These are phyloP conservation scores for Morpho deidamia DNA, from an alignment of 2,888 invertebrate species.

Conservation along the genomic window DNA sequence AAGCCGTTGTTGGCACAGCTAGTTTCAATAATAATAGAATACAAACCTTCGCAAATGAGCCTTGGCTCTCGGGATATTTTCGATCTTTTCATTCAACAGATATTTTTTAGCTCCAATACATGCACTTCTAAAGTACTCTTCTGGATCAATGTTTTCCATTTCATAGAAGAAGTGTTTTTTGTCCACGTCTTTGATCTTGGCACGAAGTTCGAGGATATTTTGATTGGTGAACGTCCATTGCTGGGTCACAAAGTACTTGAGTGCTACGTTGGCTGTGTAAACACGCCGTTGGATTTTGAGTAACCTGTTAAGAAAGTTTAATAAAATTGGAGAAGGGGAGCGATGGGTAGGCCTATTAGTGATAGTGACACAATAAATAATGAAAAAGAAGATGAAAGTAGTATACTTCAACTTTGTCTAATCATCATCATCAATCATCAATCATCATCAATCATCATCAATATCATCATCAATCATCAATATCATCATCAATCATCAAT, in stretches of 20 bases:
- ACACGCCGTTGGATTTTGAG: conserved; percentile 87
- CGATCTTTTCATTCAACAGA: conserved; percentile 82
- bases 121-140: conserved; percentile 69
- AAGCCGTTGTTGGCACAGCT: too few relatives aligned
- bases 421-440: too few relatives aligned
- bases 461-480: too few relatives aligned
- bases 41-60: conserved; percentile 67
- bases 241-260: conserved; percentile 85
- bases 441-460: too few relatives aligned
- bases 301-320: conserved; percentile 74
- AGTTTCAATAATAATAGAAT: background rate
- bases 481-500: too few relatives aligned
- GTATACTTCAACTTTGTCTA: too few relatives aligned
- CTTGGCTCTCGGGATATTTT: conserved; percentile 73
- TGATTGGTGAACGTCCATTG: conserved; percentile 87
- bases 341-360: too few relatives aligned
- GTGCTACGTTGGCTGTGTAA: conserved; percentile 83
- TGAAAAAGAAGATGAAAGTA: too few relatives aligned
- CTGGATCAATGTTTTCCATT: conserved; percentile 71
- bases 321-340: too few relatives aligned
- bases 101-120: conserved; percentile 81
- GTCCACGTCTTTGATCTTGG: conserved; percentile 67
- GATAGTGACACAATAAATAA: too few relatives aligned
- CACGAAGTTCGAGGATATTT: conserved; percentile 76
- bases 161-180: conserved; percentile 78